Evolutionary conservation across 2,113 vertebrate genomes (phyloP), one percentile per base, ranked within the genome.

Genomic region (Erythrolamprus reginae): DNA sequence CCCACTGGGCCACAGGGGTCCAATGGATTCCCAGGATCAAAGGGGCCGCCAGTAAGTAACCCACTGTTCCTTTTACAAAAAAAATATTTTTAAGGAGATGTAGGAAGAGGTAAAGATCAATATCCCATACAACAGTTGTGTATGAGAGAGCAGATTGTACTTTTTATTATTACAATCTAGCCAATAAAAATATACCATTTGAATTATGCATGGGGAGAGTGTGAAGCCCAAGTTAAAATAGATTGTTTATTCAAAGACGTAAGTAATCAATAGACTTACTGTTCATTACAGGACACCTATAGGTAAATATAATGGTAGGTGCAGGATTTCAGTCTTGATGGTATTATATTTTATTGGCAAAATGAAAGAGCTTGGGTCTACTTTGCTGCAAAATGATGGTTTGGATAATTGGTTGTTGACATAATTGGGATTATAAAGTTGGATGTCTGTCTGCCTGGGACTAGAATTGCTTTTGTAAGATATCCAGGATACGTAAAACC

Each of bases 1-100:
- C 98, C 98, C 24, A 96, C 95, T 91, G 98, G 98, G 92, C 97
- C 98, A 4, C 98, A 97, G 91, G 98, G 98, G 19, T 96, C 97
- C 56, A 94, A 96, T 0, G 98, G 98, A 52, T 98, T 98, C 93
- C 91, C 98, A 0, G 98, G 98, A 93, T 94, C 96, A 0, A 98
- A 96, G 94, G 98, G 98, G 0, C 98, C 98, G 42, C 97, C 97
- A 5, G 98, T 99, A 96, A 98, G 98, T 96, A 33, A 3, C 17
- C 88, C 55, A 85, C 56, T 24, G 2, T 23, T 87, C 47, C 38
- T 55, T 4, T 7, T 13, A 1, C 3, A 23, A 21, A 10, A 7
- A n/a, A n/a, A n/a, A n/a, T n/a, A 33, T 50, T 53, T 48, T n/a
- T 65, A 47, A 26, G n/a, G 85, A 42, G 55, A 70, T 86, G n/a